phyloP scores from a whole-genome alignment of 2,113 vertebrate species.

The Eidolon helvum region DNA sequence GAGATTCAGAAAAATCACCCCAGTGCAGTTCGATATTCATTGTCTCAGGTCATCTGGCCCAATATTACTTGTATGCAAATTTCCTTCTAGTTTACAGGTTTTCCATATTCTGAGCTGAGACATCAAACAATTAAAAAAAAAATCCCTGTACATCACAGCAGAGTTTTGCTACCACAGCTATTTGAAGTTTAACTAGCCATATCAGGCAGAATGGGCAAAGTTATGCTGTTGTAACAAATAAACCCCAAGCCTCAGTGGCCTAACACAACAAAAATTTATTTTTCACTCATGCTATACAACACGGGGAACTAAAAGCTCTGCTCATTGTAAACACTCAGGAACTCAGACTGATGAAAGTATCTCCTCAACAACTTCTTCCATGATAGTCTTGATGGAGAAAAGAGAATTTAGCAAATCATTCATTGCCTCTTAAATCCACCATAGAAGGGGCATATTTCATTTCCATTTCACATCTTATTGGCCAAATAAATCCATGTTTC shows the following conservation, averaged over 20 bases:
- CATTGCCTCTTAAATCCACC: not conserved
- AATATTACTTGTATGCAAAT: conserved; percentile 47
- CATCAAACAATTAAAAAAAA: not conserved
- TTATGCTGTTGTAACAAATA: conserved; percentile 31
- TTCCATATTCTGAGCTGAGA: conserved; percentile 26
- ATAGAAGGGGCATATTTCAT: not conserved
- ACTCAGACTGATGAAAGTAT: not conserved
- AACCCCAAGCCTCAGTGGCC: not conserved
- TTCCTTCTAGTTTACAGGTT: conserved; percentile 36
- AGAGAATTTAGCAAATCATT: not conserved
- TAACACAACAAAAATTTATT: conserved; percentile 6
- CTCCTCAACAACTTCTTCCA: not conserved
- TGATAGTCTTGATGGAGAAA: not conserved
- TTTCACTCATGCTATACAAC: not conserved
- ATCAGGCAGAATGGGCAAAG: not conserved
- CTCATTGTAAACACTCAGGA: not conserved
- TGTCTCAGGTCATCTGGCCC: not conserved
- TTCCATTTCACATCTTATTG: conserved; percentile 29
- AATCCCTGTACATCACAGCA: not conserved
- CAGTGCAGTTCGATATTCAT: conserved; percentile 15
- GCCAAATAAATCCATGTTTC: not conserved
- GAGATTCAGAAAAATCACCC: conserved; percentile 15
- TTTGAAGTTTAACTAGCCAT: not conserved
- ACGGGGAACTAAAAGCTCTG: not conserved
- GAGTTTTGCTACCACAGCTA: not conserved